A percentile compares a stretch with the other conserved stretches of the same genome.
Conservation (phyloP, 2,797 vertebrate species). For the Acrossocheilus wenchowensis region DNA sequence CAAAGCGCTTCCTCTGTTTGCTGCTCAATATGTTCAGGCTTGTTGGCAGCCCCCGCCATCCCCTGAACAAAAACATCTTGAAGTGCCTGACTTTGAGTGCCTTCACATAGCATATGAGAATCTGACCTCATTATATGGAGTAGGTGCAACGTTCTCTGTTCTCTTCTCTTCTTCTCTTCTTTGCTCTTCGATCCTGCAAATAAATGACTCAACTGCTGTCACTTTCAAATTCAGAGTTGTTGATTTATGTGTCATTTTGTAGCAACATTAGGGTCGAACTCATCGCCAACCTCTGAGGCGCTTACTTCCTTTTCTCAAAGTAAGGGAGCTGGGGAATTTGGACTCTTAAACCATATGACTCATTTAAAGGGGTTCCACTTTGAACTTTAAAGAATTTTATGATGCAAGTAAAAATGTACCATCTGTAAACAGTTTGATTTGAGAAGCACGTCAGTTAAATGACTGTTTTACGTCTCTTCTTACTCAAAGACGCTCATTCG, state of each 20-base stretch:
- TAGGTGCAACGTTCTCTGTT: conserved; percentile 67
- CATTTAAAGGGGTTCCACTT: conserved; percentile 63
- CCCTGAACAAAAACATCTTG: conserved; percentile 74
- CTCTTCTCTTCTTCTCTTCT: conserved; percentile 53
- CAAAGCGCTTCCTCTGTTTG: conserved; percentile 71
- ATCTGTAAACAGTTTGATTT: conserved; percentile 67
- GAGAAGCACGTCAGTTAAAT: conserved; percentile 61
- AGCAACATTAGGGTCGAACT: conserved; percentile 64
- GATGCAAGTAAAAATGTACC: conserved; percentile 67
- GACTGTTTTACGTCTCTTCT: conserved; percentile 62
- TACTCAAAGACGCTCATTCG: conserved; percentile 57
- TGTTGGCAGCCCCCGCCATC: conserved; percentile 75
- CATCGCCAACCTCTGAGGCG: conserved; percentile 68
- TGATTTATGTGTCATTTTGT: conserved; percentile 69
- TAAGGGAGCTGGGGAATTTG: conserved; percentile 58
- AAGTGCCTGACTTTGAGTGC: conserved; percentile 77
- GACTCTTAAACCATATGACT: conserved; percentile 61
- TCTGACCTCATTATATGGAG: conserved; percentile 73
- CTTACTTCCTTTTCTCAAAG: conserved; percentile 64
- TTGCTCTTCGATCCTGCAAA: conserved; percentile 24
- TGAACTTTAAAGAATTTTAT: conserved; percentile 69
- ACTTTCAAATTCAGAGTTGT: conserved; percentile 64
- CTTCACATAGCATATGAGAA: conserved; percentile 69
- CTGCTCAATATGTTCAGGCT: conserved; percentile 79
- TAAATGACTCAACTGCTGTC: conserved; percentile 35